Base-by-base conservation (phyloP, 2,797 vertebrate species). In the Girardinus metallicus region DNA sequence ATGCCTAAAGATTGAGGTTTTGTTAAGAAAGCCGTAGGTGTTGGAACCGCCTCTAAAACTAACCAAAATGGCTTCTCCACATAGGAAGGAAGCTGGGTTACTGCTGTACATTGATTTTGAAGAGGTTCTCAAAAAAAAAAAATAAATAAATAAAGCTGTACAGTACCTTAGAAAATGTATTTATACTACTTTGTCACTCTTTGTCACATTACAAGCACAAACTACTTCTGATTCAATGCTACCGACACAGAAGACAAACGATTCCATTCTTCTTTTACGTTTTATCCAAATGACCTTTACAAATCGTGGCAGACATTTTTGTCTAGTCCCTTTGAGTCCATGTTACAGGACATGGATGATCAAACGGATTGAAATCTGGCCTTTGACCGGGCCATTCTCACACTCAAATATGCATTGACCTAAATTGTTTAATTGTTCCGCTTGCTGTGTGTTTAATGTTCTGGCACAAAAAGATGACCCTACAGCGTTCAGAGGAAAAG, bases 1-100 rank as follows among this genome's bases (percentile, higher is more conserved):
- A 79, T 71, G 71, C 11, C 7, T 80, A 41, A 77, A 53, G 44
- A 84, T 47, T 68, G 49, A 80, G 47, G 39, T 64, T 47, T 57
- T 77, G 18, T 57, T 51, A 60, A 7, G 51, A 53, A 84, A 71
- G 43, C 36, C 47, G 1, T 18, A 1, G 60, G 49, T 79, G 71
- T 75, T 70, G 6, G 26, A 83, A 75, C 44, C 26, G 80, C n/a
- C 18, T 41, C 66, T 39, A n/a, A 43, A 79, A 66, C 77, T 39
- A 78, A 57, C 44, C 46, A 31, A 5, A 71, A 62, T 49, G 6
- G 49, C 51, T n/a, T 31, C 47, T 55, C 64, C 44, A 12, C 26
- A 13, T 26, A 26, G 60, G n/a, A n/a, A 23, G 78, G 39, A 57
- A 83, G 60, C 31, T 31, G 79, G 23, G 71, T 83, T 47, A 51